Evolutionary conservation across 2,113 vertebrate species (phyloP), one percentile per base, ranked within the genome.

Genomic region (Athene cunicularia): DNA sequence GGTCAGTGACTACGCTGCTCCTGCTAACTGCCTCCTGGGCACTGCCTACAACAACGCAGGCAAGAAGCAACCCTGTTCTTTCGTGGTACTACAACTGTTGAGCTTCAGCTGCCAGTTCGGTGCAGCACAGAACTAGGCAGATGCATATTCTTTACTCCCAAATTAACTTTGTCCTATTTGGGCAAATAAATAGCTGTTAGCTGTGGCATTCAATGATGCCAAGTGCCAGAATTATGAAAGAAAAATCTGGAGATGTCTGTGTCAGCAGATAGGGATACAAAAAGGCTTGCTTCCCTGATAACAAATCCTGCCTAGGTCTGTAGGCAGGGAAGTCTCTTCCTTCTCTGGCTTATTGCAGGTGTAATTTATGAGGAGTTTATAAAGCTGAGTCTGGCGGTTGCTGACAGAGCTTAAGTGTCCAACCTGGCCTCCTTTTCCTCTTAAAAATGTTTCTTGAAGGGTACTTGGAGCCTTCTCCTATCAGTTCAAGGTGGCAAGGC

Each of bases 1-100:
- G 99, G 99, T 98, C 80, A 96, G 97, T 98, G 35, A 58, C 7
- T 4, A 20, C 1, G 1, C 58, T 18, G 50, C 47, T 56, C n/a
- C 88, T 21, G 55, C 32, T 60, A 32, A 0, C 53, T 35, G 39
- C 49, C 9, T 56, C 43, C 30, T 45, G 33, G 24, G 45, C 58
- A 5, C 14, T n/a, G 59, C 68, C 35, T 22, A 12, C 11, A 33
- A 52, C 66, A 18, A 17, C 52, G 4, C 7, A 14, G 66, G 33
- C 43, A 32, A 45, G 70, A 52, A 86, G 37, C 75, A 59, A 12
- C 55, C n/a, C 64, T 35, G 11, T 68, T 66, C 53, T 91, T 53
- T 71, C 27, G 4, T 5, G 5, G 2, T 21, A 47, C 18, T 63
- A 28, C 43, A 39, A 20, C 77, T 47, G 32, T 6, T 11, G 13